Base-by-base conservation (phyloP, 2,888 invertebrate species). In the Anorthoa munda region DNA sequence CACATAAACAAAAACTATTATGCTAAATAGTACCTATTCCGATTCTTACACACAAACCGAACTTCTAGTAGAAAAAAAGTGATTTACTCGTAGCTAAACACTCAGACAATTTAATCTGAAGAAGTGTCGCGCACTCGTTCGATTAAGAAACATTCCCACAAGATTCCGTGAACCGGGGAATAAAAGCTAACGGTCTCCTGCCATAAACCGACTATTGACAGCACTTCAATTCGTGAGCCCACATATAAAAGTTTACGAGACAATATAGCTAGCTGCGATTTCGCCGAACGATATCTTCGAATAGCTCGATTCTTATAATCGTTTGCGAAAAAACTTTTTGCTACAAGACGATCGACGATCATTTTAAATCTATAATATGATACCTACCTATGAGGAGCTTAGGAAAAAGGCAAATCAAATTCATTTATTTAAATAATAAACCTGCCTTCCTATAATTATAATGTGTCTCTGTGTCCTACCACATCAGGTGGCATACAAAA, bases 131-230 rank as follows among this genome's bases (percentile, higher is more conserved):
- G 50, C 26, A 68, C 46, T 58, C 31, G 46, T 61, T 68, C 58
- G 80, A 80, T 76, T 79, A 76, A 63, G 56, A 76, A 67, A 77
- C 72, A 72, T 66, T 68, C 26, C 61, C 65, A 53, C 58, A 59
- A n/a, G 59, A 77, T 81, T 87, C 88, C 75, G 72, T 81, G 87
- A 87, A 87, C 72, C 55, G 56, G 39, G 67, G 55, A 84, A 86
- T 87, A 88, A 87, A 88, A 87, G 39, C 48, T 88, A 90, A 90
- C 89, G 87, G 89, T 84, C 23, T 58, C 26, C n/a, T 15, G 26
- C 69, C 74, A 85, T 85, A 84, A 85, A 81, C 73, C 67, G 85
- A 71, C 60, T 79, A 79, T 81, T 76, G 82, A 78, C 82, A 72
- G 78, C 71, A 66, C 73, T 79, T 75, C 84, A 78, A 72, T 81